Evolutionary conservation across 2,797 vertebrate species (phyloP), one percentile per base, ranked within the genome.

Genomic region (Trachurus trachurus): DNA sequence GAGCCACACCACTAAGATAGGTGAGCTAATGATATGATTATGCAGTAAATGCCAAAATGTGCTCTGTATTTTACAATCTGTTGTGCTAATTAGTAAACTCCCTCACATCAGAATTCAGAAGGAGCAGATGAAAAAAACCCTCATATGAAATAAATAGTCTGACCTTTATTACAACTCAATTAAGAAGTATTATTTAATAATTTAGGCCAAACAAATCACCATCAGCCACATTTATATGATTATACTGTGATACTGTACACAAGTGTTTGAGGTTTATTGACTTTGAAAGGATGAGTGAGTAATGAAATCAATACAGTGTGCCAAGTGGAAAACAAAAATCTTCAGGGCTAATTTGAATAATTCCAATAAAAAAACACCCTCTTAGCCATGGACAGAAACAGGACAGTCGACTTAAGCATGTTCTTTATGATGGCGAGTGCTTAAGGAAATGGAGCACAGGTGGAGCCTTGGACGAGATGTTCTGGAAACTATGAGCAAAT

Each of bases 251-350:
- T 68, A 77, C 66, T 68, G 60, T 63, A 64, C 17, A 56, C 47
- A 74, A 70, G 57, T 59, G 45, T 64, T 74, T 52, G 29, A 64
- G 37, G 22, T 57, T 47, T 52, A 66, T 63, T 71, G 66, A 66
- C 26, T 60, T 71, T 63, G 69, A 39, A 84, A 77, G 49, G 39
- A 71, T 29, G 40, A 53, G 42, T 69, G 45, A 57, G 45, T 57
- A 10, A 22, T 39, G 34, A 54, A 83, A 81, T 85, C 82, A 80
- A 83, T 70, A 80, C 21, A 13, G 31, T 6, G 6, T 73, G 47
- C 40, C 65, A 62, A 70, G 54, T 26, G 49, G 56, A 45, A 45
- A 70, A 70, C 29, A 62, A 57, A 52, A 34, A n/a, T 56, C 49
- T 26, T 69, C 15, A 44, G 19, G 45, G 45, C 17, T 15, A 66